Percentiles rank a stretch among this genome's conserved stretches.
Evolutionary conservation across 2,888 invertebrate species (phyloP).

Genomic region (Oscheius myriophilus): DNA sequence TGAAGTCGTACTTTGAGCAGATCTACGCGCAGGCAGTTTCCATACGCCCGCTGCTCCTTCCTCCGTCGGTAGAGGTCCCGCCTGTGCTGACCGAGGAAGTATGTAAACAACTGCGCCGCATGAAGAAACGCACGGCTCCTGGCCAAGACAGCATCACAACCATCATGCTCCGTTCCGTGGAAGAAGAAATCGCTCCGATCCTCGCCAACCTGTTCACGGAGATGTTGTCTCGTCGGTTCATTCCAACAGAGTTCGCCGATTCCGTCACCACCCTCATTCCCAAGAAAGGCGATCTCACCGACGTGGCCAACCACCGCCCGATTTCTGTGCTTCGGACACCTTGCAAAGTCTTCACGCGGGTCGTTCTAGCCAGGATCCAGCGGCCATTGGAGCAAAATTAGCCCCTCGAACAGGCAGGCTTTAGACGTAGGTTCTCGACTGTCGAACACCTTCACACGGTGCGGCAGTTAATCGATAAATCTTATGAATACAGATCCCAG

Average conservation of each 20-base stretch:
- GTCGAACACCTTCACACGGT: conserved; percentile 27
- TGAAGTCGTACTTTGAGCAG: conserved; percentile 11
- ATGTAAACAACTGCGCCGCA: not conserved
- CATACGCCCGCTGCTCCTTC: conserved; percentile 2
- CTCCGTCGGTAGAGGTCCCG: not conserved
- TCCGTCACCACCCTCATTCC: conserved; percentile 28
- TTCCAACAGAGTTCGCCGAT: conserved; percentile 11
- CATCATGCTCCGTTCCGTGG: conserved; percentile 16
- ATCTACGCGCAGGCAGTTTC: not conserved
- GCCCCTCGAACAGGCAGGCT: conserved; percentile 2
- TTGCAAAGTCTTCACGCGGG: conserved; percentile 2
- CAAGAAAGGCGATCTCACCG: conserved; percentile 34
- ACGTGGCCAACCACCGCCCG: conserved; percentile 36
- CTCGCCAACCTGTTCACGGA: conserved; percentile 21
- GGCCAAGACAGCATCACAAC: conserved; percentile 18
- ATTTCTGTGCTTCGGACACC: conserved; percentile 26
- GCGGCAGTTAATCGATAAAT: conserved; percentile 3
- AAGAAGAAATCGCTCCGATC: not conserved
- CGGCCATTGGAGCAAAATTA: not conserved
- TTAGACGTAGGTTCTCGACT: conserved; percentile 10
- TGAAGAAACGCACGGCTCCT: conserved; percentile 8
- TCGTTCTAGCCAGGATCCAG: not conserved
- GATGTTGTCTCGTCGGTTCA: not conserved
- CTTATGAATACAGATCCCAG: conserved; percentile 28
- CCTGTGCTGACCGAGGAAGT: not conserved